A percentile compares a stretch with the other conserved stretches of the same genome.
Conservation (phyloP, 2,888 invertebrate genomes). For the Ypsolopha sequella region DNA sequence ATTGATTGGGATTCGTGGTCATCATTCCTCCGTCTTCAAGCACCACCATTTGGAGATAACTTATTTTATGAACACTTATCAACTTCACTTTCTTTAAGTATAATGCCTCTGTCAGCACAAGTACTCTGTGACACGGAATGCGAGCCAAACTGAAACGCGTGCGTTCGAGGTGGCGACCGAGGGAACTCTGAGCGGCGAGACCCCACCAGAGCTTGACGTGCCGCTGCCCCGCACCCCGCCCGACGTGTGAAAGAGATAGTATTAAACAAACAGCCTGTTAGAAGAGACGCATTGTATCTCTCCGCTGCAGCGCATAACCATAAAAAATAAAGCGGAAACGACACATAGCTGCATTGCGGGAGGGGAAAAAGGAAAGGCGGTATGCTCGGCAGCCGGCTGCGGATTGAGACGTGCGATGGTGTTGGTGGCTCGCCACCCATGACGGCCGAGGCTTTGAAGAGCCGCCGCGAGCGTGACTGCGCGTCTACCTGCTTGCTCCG, state of each 20-base stretch:
- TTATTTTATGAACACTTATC: conserved; percentile 23
- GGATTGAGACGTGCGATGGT: conserved; percentile 71
- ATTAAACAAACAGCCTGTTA: conserved; percentile 41
- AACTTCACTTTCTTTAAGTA: conserved; percentile 56
- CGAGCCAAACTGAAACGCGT: conserved; percentile 36
- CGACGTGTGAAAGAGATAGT: conserved; percentile 29
- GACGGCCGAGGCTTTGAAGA: conserved; percentile 61
- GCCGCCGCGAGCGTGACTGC: conserved; percentile 33
- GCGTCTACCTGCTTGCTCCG: conserved; percentile 27
- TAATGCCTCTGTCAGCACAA: conserved; percentile 43
- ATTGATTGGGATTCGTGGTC: conserved; percentile 92
- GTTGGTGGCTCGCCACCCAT: conserved; percentile 69
- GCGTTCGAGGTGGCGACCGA: conserved; percentile 45
- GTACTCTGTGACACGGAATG: conserved; percentile 43
- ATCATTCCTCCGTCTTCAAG: conserved; percentile 92
- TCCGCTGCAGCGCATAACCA: conserved; percentile 60
- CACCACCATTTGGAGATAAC: conserved; percentile 83
- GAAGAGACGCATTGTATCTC: conserved; percentile 54
- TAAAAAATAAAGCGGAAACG: conserved; percentile 71
- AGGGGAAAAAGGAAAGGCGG: conserved; percentile 68
- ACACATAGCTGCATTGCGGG: conserved; percentile 69
- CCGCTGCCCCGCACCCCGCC: conserved; percentile 37
- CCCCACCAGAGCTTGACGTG: conserved; percentile 46
- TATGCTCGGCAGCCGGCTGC: conserved; percentile 60
- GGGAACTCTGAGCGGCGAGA: conserved; percentile 57